phyloP scores from a whole-genome alignment of 2,888 invertebrate genomes.

The Nomada ruficornis region DNA sequence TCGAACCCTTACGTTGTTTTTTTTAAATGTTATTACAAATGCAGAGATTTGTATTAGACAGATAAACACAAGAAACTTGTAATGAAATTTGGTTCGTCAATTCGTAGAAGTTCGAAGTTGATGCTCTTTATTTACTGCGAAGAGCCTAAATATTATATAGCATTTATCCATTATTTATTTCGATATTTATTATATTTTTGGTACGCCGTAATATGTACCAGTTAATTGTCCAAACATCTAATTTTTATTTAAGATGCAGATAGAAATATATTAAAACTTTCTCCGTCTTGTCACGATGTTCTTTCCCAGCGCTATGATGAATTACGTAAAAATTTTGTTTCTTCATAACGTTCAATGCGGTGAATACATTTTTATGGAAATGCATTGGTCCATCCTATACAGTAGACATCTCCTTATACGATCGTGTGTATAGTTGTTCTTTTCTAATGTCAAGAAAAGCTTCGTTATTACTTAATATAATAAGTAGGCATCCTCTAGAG shows the following conservation, averaged over 20 bases:
- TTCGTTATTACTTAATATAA: neutral
- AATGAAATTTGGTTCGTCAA: neutral
- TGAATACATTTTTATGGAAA: neutral
- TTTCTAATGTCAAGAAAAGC: conserved; percentile 19
- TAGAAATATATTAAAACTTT: neutral
- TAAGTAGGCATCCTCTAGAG: neutral
- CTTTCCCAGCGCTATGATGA: neutral
- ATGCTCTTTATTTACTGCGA: neutral
- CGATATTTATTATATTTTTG: conserved; percentile 18
- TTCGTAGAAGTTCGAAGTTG: no score
- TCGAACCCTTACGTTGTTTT: neutral
- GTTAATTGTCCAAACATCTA: neutral
- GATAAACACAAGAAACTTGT: neutral
- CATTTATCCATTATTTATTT: conserved; percentile 24
- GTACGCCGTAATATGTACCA: neutral
- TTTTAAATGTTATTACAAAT: neutral
- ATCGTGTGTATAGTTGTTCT: neutral
- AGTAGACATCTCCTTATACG: conserved; percentile 10
- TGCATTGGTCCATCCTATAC: neutral
- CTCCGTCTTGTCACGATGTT: neutral
- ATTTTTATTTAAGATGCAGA: neutral
- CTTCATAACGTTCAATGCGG: neutral
- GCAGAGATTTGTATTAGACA: neutral
- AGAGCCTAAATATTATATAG: conserved; percentile 15
- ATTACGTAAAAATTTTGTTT: neutral